Conservation (phyloP, 2,797 vertebrate genomes). For the Gambelia wislizenii region DNA sequence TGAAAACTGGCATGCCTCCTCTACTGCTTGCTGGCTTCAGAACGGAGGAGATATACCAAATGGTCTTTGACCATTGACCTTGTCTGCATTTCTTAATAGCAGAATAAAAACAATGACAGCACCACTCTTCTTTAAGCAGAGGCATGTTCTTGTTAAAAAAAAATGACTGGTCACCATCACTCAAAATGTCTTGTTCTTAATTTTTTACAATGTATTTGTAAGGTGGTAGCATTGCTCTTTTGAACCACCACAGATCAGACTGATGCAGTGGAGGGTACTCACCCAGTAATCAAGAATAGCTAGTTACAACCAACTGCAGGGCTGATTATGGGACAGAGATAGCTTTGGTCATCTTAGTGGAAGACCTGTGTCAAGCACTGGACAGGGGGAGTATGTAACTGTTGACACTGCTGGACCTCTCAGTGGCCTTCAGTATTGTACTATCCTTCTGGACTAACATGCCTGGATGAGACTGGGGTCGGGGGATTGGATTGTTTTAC, state of each 20-base stretch:
- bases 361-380: too few relatives aligned
- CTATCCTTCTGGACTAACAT: too few relatives aligned
- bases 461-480: too few relatives aligned
- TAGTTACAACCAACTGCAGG: background rate
- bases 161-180: background rate
- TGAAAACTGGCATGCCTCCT: background rate
- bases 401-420: too few relatives aligned
- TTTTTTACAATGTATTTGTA: background rate
- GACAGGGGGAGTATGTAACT: too few relatives aligned
- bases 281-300: background rate
- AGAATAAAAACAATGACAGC: background rate
- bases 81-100: background rate
- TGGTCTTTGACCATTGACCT: background rate
- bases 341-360: too few relatives aligned
- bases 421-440: too few relatives aligned
- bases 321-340: too few relatives aligned
- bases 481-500: too few relatives aligned
- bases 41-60: background rate
- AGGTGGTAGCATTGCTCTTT: background rate
- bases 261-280: too few relatives aligned
- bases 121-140: background rate
- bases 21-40: background rate
- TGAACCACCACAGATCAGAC: background rate
- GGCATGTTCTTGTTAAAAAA: background rate
- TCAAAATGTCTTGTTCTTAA: background rate